Evolutionary conservation across 2,888 invertebrate species (phyloP).

Genomic region (Uropetala carovei): DNA sequence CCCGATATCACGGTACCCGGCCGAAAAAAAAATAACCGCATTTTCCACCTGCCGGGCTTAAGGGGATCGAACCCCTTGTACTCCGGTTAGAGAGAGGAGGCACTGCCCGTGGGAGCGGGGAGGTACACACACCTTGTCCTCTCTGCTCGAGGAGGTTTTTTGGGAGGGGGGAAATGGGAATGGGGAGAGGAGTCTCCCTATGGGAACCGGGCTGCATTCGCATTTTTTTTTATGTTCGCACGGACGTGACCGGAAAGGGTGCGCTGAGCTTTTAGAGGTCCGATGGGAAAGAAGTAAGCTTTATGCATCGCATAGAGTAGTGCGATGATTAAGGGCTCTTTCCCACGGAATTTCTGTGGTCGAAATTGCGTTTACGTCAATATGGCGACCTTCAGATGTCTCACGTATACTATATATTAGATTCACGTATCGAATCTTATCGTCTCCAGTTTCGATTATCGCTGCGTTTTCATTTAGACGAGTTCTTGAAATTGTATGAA

Average conservation of each 20-base stretch:
- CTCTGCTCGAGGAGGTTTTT: too few species aligned
- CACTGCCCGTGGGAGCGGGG: constrained; percentile 2
- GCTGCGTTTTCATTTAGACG: too few species aligned
- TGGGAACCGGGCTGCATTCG: background rate
- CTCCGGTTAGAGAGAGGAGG: background rate
- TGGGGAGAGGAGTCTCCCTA: background rate
- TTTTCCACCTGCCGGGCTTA: constrained; percentile 16
- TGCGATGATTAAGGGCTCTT: background rate
- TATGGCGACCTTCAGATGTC: too few species aligned
- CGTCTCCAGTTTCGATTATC: too few species aligned
- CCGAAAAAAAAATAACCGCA: background rate
- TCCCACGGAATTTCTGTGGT: background rate
- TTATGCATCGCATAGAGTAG: background rate
- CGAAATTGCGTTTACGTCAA: background rate
- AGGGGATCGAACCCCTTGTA: constrained; percentile 26
- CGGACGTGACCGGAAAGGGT: background rate
- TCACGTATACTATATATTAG: too few species aligned
- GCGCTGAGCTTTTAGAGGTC: background rate
- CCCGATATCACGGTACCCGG: background rate
- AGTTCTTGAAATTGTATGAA: too few species aligned
- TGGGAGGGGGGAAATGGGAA: background rate
- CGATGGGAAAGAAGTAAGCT: background rate
- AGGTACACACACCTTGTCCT: background rate
- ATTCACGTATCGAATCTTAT: too few species aligned
- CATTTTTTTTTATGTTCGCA: background rate